phyloP scores from a whole-genome alignment of 2,113 vertebrate species.

The Corvus hawaiiensis region DNA sequence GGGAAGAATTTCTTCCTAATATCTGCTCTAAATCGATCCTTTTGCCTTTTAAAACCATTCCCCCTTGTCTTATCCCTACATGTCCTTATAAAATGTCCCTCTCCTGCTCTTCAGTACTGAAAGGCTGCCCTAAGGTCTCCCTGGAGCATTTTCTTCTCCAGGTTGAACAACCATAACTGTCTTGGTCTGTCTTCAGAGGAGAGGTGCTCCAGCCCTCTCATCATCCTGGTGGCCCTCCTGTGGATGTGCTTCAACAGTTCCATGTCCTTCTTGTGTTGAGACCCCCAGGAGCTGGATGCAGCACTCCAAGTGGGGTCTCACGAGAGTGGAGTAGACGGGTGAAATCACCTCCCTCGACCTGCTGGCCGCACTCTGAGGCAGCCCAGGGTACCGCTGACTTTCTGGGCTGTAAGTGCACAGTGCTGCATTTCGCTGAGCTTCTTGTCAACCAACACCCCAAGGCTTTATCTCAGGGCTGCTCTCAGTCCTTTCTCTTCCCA shows the following conservation, averaged over 20 bases:
- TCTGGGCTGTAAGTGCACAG: background rate
- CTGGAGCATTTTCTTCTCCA: background rate
- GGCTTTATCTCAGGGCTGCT: background rate
- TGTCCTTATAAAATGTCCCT: background rate
- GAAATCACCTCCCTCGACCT: rapidly evolving
- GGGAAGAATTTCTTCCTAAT: background rate
- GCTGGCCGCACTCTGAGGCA: background rate
- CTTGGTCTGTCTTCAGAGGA: background rate
- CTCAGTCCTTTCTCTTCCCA: background rate
- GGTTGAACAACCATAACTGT: background rate
- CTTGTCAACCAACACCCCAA: background rate
- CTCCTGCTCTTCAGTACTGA: background rate
- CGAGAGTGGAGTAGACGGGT: background rate
- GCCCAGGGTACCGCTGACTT: background rate
- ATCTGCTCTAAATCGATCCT: background rate
- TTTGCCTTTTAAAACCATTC: background rate
- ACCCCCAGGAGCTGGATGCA: background rate
- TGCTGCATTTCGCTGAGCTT: background rate
- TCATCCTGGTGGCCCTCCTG: background rate
- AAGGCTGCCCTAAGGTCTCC: background rate
- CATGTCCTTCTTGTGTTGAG: background rate
- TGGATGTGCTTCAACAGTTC: background rate
- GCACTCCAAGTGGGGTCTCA: background rate
- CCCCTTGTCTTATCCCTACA: background rate
- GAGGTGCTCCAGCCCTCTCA: background rate